A percentile compares a stretch with the other conserved stretches of the same genome.
Conservation (phyloP, 2,888 invertebrate genomes). For the Anthoptus insignis region DNA sequence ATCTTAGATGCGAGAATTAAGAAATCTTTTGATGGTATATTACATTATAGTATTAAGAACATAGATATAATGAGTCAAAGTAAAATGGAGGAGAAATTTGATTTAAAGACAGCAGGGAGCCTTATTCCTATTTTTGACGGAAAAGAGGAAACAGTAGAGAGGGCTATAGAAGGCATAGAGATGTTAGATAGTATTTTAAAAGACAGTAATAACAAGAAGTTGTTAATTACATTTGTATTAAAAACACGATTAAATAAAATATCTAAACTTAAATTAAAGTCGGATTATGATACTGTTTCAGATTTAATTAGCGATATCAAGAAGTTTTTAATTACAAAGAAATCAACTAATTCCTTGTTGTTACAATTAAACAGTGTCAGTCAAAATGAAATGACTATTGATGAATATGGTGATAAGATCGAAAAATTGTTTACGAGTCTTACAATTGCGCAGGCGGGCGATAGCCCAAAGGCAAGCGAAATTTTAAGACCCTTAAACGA, state of each 20-base stretch:
- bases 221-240: constrained; percentile 33
- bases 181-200: constrained; percentile 11
- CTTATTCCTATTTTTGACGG: constrained; percentile 32
- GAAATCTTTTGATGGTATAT: neutral
- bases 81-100: constrained; percentile 20
- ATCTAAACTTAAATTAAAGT: constrained; percentile 24
- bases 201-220: neutral
- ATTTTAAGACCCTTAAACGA: constrained; percentile 38
- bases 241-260: constrained; percentile 28
- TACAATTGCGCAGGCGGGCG: constrained; percentile 35
- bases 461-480: constrained; percentile 3
- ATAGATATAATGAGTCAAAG: neutral
- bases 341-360: constrained; percentile 32
- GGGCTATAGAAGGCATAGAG: constrained; percentile 23
- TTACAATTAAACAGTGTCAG: constrained; percentile 11
- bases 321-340: constrained; percentile 17
- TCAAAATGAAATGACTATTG: constrained; percentile 25
- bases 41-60: neutral
- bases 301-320: constrained; percentile 3
- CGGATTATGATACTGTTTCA: neutral
- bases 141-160: constrained; percentile 22
- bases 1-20: neutral
- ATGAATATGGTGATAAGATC: constrained; percentile 21
- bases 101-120: constrained; percentile 27
- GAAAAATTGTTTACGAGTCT: constrained; percentile 35